Conservation (phyloP, 2,113 vertebrate species). For the Dinomys branickii region DNA sequence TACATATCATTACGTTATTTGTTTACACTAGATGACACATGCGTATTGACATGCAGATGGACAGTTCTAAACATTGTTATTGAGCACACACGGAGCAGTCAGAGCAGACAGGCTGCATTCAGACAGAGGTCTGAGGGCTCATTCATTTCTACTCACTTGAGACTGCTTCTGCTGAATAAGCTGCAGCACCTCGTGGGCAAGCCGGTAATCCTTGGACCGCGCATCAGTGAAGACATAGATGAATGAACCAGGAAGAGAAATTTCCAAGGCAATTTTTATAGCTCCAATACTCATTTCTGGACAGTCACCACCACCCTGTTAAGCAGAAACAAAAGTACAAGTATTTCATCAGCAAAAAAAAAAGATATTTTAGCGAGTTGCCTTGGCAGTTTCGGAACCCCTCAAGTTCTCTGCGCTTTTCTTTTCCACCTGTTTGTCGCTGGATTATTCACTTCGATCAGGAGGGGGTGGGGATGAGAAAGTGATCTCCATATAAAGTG, state of each 20-base stretch:
- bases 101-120: not conserved
- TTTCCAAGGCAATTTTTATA: slow-evolving; percentile 98
- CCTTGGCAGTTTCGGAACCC: not conserved
- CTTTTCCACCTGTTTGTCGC: not conserved
- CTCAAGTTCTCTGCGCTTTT: not conserved
- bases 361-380: not conserved
- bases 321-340: slow-evolving; percentile 44
- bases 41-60: not conserved
- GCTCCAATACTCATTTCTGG: slow-evolving; percentile 99
- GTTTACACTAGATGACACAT: not conserved
- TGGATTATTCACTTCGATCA: not conserved
- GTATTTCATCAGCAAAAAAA: slow-evolving; percentile 3
- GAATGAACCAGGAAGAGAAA: slow-evolving; percentile 96
- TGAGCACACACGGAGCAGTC: not conserved
- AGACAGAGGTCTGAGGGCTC: not conserved
- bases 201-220: slow-evolving; percentile 96
- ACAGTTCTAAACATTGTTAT: not conserved
- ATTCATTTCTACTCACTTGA: slow-evolving; percentile 86
- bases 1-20: not conserved
- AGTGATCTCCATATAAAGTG: no score
- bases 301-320: slow-evolving; percentile 97
- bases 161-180: slow-evolving; percentile 99
- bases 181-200: slow-evolving; percentile 95
- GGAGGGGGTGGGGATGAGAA: not conserved
- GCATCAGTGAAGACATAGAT: slow-evolving; percentile 99